phyloP scores from a whole-genome alignment of 2,888 invertebrate species.

The Leucophora obtusa region DNA sequence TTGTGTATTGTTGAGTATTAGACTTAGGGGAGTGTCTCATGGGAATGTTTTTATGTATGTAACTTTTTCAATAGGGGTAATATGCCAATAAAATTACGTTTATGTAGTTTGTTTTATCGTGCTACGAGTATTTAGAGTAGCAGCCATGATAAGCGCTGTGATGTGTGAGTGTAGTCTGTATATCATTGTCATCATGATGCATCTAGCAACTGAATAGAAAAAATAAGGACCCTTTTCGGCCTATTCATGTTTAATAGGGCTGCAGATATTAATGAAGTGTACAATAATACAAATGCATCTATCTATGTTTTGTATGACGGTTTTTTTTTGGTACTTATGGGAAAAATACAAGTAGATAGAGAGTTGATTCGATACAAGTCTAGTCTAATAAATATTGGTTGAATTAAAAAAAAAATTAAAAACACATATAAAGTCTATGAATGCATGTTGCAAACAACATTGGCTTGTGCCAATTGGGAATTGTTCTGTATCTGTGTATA shows the following conservation, averaged over 20 bases:
- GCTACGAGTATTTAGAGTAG: not conserved
- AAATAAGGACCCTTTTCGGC: conserved; percentile 28
- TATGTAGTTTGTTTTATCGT: conserved; percentile 38
- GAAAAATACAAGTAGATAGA: conserved; percentile 44
- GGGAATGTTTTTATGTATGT: conserved; percentile 31
- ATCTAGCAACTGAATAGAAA: conserved; percentile 22
- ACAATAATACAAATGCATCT: conserved; percentile 53
- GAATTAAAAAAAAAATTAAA: conserved; percentile 25
- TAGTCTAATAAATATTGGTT: conserved; percentile 56
- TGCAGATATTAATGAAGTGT: conserved; percentile 68
- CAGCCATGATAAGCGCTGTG: conserved; percentile 25
- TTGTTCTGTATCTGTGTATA: conserved; percentile 37
- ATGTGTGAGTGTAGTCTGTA: conserved; percentile 42
- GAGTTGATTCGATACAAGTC: conserved; percentile 51
- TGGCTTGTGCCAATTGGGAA: conserved; percentile 60
- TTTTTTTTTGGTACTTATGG: conserved; percentile 44
- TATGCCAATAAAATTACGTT: conserved; percentile 57
- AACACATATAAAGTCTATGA: conserved; percentile 11
- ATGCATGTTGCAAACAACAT: conserved; percentile 39
- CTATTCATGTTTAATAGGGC: conserved; percentile 66
- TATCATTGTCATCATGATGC: conserved; percentile 56
- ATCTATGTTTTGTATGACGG: conserved; percentile 42
- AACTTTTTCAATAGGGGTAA: conserved; percentile 45
- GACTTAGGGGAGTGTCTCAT: conserved; percentile 55
- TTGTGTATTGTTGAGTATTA: conserved; percentile 35